Evolutionary conservation across 2,888 invertebrate species (phyloP).

Genomic region (Netelia inedita): DNA sequence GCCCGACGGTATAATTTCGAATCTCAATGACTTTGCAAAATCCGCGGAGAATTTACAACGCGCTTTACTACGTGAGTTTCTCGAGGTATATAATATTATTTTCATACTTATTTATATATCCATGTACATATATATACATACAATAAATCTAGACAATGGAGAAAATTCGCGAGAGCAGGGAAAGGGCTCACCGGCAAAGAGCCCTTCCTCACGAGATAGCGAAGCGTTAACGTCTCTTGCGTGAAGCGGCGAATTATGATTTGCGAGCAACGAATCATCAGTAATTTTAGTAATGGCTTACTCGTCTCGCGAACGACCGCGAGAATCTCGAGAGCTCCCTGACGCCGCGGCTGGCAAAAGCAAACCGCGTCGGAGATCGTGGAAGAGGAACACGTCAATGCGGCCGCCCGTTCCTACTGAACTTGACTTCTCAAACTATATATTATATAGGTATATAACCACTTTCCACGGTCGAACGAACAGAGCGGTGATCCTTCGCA

Average conservation of each 20-base stretch:
- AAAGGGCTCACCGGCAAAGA: slow-evolving; percentile 53
- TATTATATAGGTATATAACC: slow-evolving; percentile 70
- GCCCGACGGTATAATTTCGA: slow-evolving; percentile 33
- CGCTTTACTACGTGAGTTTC: slow-evolving; percentile 21
- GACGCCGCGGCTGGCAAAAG: slow-evolving; percentile 47
- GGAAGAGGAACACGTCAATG: slow-evolving; percentile 60
- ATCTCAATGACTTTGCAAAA: slow-evolving; percentile 59
- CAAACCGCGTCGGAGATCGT: slow-evolving; percentile 73
- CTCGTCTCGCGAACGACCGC: slow-evolving; percentile 75
- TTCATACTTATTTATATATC: background rate
- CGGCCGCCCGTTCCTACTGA: slow-evolving; percentile 46
- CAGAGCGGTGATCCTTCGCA: slow-evolving; percentile 71
- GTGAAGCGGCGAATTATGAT: slow-evolving; percentile 82
- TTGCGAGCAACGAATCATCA: slow-evolving; percentile 83
- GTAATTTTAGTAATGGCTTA: slow-evolving; percentile 84
- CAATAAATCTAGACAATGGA: slow-evolving; percentile 31
- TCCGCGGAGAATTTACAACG: slow-evolving; percentile 44
- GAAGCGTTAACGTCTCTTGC: slow-evolving; percentile 71
- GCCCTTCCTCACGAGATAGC: slow-evolving; percentile 62
- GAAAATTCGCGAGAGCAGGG: slow-evolving; percentile 45
- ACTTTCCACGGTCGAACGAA: slow-evolving; percentile 73
- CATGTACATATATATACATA: slow-evolving; percentile 19
- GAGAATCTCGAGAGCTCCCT: slow-evolving; percentile 28
- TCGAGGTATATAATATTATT: slow-evolving; percentile 1
- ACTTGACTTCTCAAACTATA: slow-evolving; percentile 74